Conservation (phyloP, 2,797 vertebrate genomes). For the Coluber constrictor region DNA sequence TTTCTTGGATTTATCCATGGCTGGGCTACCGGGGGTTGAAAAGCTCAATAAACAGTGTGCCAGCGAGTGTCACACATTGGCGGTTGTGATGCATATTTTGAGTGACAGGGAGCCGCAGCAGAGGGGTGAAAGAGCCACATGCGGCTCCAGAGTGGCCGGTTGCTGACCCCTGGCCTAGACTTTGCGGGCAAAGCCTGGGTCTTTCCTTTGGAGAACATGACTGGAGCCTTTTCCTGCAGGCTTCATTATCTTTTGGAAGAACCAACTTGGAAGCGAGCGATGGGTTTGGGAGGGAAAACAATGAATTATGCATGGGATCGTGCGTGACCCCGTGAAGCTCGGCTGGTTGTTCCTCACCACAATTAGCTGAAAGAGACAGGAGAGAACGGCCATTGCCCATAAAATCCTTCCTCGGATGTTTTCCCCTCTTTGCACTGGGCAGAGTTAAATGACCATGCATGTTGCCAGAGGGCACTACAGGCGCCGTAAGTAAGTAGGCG, state of each 20-base stretch:
- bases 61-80: too few relatives aligned
- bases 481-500: not conserved
- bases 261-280: not conserved
- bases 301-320: constrained; percentile 23
- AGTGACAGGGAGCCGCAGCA: too few relatives aligned
- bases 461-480: not conserved
- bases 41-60: too few relatives aligned
- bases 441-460: not conserved
- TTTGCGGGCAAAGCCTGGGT: not conserved
- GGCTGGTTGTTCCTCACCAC: not conserved
- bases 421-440: not conserved
- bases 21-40: too few relatives aligned
- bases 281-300: accelerated
- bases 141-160: too few relatives aligned
- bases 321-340: not conserved
- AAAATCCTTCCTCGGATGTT: not conserved
- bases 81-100: too few relatives aligned
- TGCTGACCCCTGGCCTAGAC: not conserved
- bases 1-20: too few relatives aligned
- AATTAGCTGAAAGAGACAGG: not conserved
- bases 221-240: accelerated
- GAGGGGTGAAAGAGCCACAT: too few relatives aligned
- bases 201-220: accelerated
- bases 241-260: not conserved
- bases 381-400: not conserved